Conservation (phyloP, 2,113 vertebrate genomes). For the Puma concolor region DNA sequence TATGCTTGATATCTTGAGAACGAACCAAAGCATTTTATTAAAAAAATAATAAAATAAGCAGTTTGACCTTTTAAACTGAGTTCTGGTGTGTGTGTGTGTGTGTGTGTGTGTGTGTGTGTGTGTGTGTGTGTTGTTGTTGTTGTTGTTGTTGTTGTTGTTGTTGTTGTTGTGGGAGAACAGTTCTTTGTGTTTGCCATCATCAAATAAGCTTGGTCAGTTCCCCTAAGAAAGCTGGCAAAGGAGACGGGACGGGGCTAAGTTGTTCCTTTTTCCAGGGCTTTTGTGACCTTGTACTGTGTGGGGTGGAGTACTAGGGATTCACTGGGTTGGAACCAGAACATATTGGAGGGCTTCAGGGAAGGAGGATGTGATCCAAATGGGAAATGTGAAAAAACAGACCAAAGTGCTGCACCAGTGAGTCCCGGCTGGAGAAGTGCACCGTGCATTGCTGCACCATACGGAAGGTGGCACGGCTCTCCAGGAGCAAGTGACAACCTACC, state of each 20-base stretch:
- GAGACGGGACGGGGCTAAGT: background rate
- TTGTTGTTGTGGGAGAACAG: background rate
- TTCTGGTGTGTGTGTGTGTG: background rate
- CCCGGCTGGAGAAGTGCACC: background rate
- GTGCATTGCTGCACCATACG: background rate
- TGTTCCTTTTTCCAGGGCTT: background rate
- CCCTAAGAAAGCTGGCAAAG: background rate
- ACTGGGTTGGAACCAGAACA: background rate
- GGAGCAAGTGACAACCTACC: background rate
- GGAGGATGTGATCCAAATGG: background rate
- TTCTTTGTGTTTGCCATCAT: background rate
- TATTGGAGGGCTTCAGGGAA: background rate
- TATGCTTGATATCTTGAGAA: conserved; percentile 3
- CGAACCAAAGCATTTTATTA: conserved; percentile 19
- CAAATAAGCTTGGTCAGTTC: background rate
- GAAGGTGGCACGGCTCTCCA: background rate
- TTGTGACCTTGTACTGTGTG: rapidly evolving
- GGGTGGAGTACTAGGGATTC: background rate
- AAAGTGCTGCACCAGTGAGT: background rate
- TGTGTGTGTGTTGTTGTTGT: too few species aligned
- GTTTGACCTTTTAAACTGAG: background rate
- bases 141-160: background rate
- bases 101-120: background rate
- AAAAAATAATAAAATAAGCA: background rate
- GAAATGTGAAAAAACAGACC: background rate